Conservation (phyloP, 2,113 vertebrate species). For the Motacilla tschutschensis region DNA sequence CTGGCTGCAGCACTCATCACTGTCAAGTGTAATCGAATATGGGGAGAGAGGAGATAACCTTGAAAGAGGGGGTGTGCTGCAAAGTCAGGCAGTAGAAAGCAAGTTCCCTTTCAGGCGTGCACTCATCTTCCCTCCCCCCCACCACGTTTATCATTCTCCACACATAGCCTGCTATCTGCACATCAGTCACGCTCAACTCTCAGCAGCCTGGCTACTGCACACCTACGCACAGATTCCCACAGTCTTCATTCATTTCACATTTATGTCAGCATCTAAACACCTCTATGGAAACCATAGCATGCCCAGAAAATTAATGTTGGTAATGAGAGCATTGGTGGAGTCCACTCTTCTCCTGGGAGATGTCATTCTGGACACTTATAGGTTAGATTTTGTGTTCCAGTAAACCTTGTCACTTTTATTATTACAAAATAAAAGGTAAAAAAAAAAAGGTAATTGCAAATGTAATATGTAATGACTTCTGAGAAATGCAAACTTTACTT, state of each 20-base stretch:
- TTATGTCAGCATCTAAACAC: background rate
- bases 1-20: constrained; percentile 14
- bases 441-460: background rate
- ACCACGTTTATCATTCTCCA: constrained; percentile 35
- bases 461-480: background rate
- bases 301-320: background rate
- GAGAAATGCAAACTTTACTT: background rate
- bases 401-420: background rate
- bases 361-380: background rate
- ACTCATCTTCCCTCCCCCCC: background rate
- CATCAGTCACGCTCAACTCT: constrained; percentile 48
- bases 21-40: constrained; percentile 29
- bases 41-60: constrained; percentile 19
- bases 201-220: constrained; percentile 48
- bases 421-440: background rate
- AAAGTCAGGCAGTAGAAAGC: background rate
- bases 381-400: background rate
- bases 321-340: background rate
- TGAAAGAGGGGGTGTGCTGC: constrained; percentile 13
- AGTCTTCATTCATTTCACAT: constrained; percentile 33
- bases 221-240: constrained; percentile 43
- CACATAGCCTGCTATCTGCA: constrained; percentile 47
- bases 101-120: background rate
- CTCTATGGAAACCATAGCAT: background rate
- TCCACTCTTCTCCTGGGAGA: background rate